These are phyloP conservation scores for Sebastes taczanowskii DNA, from an alignment of 2,797 vertebrate genomes.

Conservation along the genomic window DNA sequence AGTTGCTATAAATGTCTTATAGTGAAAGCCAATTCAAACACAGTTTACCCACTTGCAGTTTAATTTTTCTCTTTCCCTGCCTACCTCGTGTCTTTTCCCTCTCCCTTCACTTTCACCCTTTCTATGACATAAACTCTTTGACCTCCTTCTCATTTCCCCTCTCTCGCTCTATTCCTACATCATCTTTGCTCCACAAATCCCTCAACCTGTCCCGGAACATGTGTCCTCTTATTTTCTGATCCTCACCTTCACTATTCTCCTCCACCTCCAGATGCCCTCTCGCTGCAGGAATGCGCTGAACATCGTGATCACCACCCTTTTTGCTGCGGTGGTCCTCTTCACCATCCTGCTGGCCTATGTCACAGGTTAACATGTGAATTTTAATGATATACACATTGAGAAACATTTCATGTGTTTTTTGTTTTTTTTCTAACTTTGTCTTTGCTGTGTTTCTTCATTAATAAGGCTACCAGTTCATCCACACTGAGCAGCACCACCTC, in stretches of 20 bases:
- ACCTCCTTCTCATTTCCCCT: background rate
- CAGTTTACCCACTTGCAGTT: background rate
- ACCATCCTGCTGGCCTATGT: conserved; percentile 95
- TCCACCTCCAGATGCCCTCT: conserved; percentile 89
- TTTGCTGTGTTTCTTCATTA: background rate
- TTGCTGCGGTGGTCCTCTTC: conserved; percentile 93
- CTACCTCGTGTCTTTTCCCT: background rate
- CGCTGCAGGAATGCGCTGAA: conserved; percentile 89
- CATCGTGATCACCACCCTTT: conserved; percentile 92
- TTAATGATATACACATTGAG: background rate
- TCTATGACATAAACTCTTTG: background rate
- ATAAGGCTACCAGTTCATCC: conserved; percentile 96
- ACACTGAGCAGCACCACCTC: conserved; percentile 97
- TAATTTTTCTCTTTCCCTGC: background rate
- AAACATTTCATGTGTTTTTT: background rate
- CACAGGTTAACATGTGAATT: conserved; percentile 76
- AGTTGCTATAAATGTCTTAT: background rate
- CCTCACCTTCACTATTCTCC: background rate
- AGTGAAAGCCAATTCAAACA: background rate
- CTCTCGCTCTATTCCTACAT: background rate
- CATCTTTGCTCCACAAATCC: background rate
- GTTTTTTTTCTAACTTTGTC: background rate
- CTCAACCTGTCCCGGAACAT: background rate
- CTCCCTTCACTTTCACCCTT: background rate
- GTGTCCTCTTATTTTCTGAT: background rate